These are phyloP conservation scores for Brotula barbata DNA, from an alignment of 2,797 vertebrate species.

Conservation along the genomic window DNA sequence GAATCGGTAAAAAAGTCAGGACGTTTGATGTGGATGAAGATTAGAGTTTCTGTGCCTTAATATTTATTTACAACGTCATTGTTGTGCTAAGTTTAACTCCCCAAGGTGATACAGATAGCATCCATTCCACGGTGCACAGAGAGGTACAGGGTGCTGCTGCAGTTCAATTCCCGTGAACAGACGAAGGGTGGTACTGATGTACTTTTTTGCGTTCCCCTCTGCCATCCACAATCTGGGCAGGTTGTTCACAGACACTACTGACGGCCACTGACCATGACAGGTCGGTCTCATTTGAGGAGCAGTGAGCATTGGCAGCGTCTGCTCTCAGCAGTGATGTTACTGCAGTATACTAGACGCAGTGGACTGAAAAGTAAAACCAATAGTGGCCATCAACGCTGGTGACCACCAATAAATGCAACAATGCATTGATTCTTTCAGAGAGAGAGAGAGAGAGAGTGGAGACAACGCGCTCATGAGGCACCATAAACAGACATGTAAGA, in stretches of 20 bases:
- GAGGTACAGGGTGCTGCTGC: background rate
- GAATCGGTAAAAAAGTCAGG: background rate
- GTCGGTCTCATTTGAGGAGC: conserved; percentile 36
- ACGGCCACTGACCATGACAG: conserved; percentile 54
- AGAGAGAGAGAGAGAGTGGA: conserved; percentile 8
- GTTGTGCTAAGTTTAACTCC: background rate
- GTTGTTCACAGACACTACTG: conserved; percentile 31
- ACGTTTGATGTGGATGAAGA: too few relatives aligned
- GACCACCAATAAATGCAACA: conserved; percentile 51
- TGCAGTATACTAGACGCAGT: too few relatives aligned
- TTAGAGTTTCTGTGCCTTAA: background rate
- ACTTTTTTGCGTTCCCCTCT: conserved; percentile 1
- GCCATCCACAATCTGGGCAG: conserved; percentile 14
- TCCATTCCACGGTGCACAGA: background rate
- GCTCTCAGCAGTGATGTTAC: too few relatives aligned
- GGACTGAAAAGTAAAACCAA: too few relatives aligned
- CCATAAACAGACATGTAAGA: conserved; percentile 58
- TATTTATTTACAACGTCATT: conserved; percentile 2
- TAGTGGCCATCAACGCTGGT: too few relatives aligned
- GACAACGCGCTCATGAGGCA: conserved; percentile 24
- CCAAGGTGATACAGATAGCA: conserved; percentile 5
- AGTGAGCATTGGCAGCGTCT: too few relatives aligned
- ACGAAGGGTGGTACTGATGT: background rate
- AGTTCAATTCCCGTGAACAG: background rate
- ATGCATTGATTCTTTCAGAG: conserved; percentile 15